These are phyloP conservation scores for Seira ritae DNA, from an alignment of 2,888 invertebrate genomes.

Conservation along the genomic window DNA sequence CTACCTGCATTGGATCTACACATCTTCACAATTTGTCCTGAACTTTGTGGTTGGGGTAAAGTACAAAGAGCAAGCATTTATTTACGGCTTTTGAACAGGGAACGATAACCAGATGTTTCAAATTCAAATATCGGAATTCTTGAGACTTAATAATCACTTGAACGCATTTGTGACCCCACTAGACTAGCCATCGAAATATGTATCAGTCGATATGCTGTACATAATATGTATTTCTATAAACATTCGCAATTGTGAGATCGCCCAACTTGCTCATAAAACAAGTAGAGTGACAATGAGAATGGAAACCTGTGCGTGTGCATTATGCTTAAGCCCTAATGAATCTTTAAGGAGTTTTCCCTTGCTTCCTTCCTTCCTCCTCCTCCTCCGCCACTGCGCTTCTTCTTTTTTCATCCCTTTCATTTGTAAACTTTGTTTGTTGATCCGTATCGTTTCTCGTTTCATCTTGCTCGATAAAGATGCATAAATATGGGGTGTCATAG, in stretches of 20 bases:
- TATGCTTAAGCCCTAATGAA: constrained; percentile 52
- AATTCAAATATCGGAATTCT: too few relatives aligned
- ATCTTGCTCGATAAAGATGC: constrained; percentile 10
- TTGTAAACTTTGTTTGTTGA: constrained; percentile 38
- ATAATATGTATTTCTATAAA: too few relatives aligned
- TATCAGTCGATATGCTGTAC: too few relatives aligned
- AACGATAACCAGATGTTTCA: too few relatives aligned
- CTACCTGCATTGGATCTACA: too few relatives aligned
- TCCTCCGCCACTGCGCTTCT: constrained; percentile 22
- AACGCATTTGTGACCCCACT: background rate
- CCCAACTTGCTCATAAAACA: background rate
- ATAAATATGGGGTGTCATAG: constrained; percentile 11
- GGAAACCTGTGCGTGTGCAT: background rate
- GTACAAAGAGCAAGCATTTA: too few relatives aligned
- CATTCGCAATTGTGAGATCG: background rate
- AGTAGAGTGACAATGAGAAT: constrained; percentile 39
- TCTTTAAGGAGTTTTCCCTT: constrained; percentile 50
- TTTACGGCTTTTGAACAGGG: too few relatives aligned
- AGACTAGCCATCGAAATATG: too few relatives aligned
- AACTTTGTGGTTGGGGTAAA: too few relatives aligned
- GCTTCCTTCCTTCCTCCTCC: constrained; percentile 30
- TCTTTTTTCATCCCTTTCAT: constrained; percentile 21
- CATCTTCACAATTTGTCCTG: too few relatives aligned
- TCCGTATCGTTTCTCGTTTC: constrained; percentile 11
- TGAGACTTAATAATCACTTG: too few relatives aligned